phyloP scores from a whole-genome alignment of 2,797 vertebrate genomes.

The Sebastolobus alascanus region DNA sequence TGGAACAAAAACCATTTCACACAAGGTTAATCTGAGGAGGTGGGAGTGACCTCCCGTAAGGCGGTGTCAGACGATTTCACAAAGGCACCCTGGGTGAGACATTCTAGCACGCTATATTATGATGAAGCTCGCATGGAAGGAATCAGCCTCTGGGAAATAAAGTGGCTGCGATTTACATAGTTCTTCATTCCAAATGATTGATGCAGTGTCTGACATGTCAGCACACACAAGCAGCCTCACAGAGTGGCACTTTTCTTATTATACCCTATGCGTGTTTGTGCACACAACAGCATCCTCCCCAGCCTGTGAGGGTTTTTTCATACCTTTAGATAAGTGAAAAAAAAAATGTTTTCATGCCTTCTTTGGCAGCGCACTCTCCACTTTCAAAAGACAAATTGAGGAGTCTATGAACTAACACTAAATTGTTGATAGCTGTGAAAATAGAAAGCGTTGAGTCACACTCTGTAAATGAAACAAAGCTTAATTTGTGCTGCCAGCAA shows the following conservation, averaged over 20 bases:
- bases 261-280: not conserved
- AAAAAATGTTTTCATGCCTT: constrained; percentile 3
- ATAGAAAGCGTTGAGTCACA: constrained; percentile 18
- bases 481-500: constrained; percentile 25
- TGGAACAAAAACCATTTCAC: constrained; percentile 19
- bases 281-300: constrained; percentile 2
- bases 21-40: constrained; percentile 27
- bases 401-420: constrained; percentile 1
- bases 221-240: constrained; percentile 3
- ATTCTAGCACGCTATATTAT: constrained; percentile 27
- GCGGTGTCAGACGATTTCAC: constrained; percentile 34
- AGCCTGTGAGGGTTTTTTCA: constrained; percentile 7
- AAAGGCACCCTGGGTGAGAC: constrained; percentile 21
- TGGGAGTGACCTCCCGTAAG: constrained; percentile 13
- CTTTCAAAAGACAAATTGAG: constrained; percentile 25
- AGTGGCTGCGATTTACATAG: constrained; percentile 39
- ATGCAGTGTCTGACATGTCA: constrained; percentile 22
- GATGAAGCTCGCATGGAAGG: constrained; percentile 28
- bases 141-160: constrained; percentile 52
- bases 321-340: constrained; percentile 21
- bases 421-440: constrained; percentile 38
- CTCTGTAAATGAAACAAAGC: constrained; percentile 38
- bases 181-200: constrained; percentile 31
- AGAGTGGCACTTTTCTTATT: constrained; percentile 35
- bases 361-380: not conserved